Percentiles rank a stretch among this genome's conserved stretches.
These are phyloP conservation scores for Parus major DNA, from an alignment of 2,113 vertebrate genomes.

Conservation along the genomic window DNA sequence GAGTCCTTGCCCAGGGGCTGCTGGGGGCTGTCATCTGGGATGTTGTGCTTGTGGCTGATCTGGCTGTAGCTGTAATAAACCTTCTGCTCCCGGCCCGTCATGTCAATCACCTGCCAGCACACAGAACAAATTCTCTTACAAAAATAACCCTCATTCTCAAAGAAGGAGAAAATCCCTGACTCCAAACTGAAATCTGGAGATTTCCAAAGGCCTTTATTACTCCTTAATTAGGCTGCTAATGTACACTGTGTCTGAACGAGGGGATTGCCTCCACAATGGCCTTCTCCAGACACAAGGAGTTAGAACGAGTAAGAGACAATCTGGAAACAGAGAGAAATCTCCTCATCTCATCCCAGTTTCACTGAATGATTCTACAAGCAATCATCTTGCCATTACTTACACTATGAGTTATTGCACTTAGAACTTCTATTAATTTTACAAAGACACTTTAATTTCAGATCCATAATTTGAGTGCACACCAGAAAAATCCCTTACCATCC, in stretches of 20 bases:
- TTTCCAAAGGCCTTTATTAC: background rate
- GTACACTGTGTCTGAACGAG: background rate
- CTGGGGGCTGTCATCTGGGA: slow-evolving; percentile 85
- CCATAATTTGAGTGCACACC: background rate
- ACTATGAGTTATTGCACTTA: fast-evolving
- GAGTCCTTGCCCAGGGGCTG: slow-evolving; percentile 77
- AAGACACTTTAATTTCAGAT: background rate
- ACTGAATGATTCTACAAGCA: background rate
- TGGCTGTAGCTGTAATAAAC: slow-evolving; percentile 99
- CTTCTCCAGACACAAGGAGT: background rate
- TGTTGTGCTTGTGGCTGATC: slow-evolving; percentile 93
- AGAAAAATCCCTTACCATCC: background rate
- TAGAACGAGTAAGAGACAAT: fast-evolving
- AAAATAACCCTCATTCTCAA: fast-evolving
- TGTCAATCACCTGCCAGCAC: slow-evolving; percentile 90
- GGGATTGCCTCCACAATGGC: background rate
- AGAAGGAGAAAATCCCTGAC: background rate
- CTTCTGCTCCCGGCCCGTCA: slow-evolving; percentile 95
- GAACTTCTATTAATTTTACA: background rate
- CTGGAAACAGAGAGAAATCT: background rate
- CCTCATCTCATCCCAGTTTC: background rate
- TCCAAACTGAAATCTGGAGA: background rate
- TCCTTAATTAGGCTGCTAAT: background rate
- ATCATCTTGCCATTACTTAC: too few relatives aligned
- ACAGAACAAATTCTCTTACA: background rate